Base-by-base conservation (phyloP, 2,888 invertebrate species). In the Tetanocera ferruginea region DNA sequence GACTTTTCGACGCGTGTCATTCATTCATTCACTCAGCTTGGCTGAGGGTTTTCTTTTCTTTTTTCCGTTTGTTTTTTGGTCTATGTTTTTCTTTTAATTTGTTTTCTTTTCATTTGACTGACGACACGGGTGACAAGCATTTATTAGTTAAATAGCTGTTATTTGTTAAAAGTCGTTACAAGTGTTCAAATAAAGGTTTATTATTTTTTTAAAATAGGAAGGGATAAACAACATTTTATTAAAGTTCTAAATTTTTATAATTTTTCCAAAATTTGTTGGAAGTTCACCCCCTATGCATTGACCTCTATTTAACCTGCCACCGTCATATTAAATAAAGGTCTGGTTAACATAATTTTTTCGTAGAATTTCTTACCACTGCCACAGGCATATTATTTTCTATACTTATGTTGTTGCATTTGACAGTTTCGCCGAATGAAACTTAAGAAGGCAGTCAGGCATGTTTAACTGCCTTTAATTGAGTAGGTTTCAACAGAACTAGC, bases 1-100 rank as follows among this genome's bases (percentile, higher is more conserved):
- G 72, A 73, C 57, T 43, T 37, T 60, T 73, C 72, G 71, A 72
- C 57, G 71, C 69, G 69, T 71, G 71, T 71, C 71, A 55, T 19
- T 69, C 43, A 43, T 55, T 64, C 66, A 19, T 8, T 57, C 55
- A 57, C 28, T 43, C 14, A 43, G 3, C 43, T 43, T 11, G 43
- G 43, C 43, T 11, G 43, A 5, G 43, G 11, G 43, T 43, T 69
- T 31, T 49, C 55, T 69, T 43, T 67, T 55, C 37, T n/a, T 37
- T 62, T 60, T 62, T 14, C 62, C 64, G 14, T 64, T 25, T 28
- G 6, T 14, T 23, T 19, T 51, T 69, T 23, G 6, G 5, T 67
- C 14, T 34, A 5, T 49, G 6, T 49, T 19, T 25, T 17, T 51
- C 49, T 43, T 23, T 52, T 31, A 37, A 49, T 52, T 51, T 52